Percentiles rank a stretch among this genome's conserved stretches.
These are phyloP conservation scores for Trissolcus brochymenae DNA, from an alignment of 2,888 invertebrate species.

Conservation along the genomic window DNA sequence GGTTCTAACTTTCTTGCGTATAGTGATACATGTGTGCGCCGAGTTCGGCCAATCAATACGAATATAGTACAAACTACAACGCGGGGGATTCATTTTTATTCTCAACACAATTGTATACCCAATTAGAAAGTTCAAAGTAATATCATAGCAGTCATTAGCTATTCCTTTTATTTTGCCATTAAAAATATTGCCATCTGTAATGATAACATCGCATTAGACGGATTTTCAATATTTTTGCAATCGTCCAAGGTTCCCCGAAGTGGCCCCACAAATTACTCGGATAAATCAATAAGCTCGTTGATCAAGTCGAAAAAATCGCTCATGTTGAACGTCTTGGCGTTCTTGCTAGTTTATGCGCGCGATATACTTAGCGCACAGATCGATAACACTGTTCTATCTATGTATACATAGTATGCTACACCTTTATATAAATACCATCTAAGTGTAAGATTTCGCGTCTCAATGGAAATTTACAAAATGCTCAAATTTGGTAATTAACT, in stretches of 20 bases:
- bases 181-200: no score
- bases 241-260: constrained; percentile 29
- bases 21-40: constrained; percentile 36
- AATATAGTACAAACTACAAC: constrained; percentile 27
- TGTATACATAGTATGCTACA: constrained; percentile 1
- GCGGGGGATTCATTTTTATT: no score
- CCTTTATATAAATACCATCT: constrained; percentile 3
- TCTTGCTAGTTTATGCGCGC: constrained; percentile 20
- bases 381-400: constrained; percentile 34
- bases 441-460: constrained; percentile 11
- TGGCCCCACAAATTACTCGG: constrained; percentile 18
- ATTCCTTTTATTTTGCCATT: no score
- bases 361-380: constrained; percentile 46
- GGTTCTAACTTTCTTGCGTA: neutral
- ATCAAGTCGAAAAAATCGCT: constrained; percentile 27
- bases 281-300: constrained; percentile 47
- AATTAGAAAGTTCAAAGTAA: no score
- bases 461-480: constrained; percentile 31
- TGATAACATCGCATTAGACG: no score
- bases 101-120: no score
- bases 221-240: constrained; percentile 9
- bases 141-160: no score
- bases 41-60: constrained; percentile 41
- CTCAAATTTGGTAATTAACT: no score
- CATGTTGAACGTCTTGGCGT: constrained; percentile 12